Evolutionary conservation across 2,113 vertebrate species (phyloP), one percentile per base, ranked within the genome.

Genomic region (Leucosticte australis): DNA sequence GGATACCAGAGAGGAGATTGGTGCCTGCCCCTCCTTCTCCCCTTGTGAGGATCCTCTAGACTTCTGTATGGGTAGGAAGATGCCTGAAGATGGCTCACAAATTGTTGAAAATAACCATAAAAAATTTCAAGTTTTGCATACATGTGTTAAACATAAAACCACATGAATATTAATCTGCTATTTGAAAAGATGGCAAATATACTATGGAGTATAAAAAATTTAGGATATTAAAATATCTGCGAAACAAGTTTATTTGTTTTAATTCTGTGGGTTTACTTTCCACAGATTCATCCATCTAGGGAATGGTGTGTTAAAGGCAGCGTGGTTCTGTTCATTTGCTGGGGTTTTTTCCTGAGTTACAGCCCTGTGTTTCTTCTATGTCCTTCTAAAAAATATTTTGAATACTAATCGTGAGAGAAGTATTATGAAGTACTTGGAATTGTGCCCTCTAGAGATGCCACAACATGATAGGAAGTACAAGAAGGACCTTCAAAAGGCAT

Each of bases 311-410:
- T 74, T 89, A 56, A 56, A 73, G 31, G 31, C 44, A 83, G 7
- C 18, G 2, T 9, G 11, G 3, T 47, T 79, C 20, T 80, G 13
- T 60, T 81, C 6, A 24, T 20, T 50, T 87, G 12, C 33, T 67
- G 10, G 10, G 0, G 0, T 1, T 26, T 0, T 18, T 59, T 59
- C 59, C 11, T 39, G 31, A 57, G 17, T 31, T 64, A 28, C 6
- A 62, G 7, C 18, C 13, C 17, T 41, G 2, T 49, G 23, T 87
- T 49, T 70, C 26, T 19, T 65, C 10, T 55, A 1, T 4, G 5
- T 50, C 33, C 11, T 83, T 53, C 28, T 33, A 50, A 85, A 15
- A 78, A 59, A 37, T n/a, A 55, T 12, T 69, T 71, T 2, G 5
- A 50, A 30, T 75, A 33, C 44, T 69, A 19, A 19, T 52, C 2